Evolutionary conservation across 2,888 invertebrate genomes (phyloP).

Genomic region (Xanthorhoe spadicearia): DNA sequence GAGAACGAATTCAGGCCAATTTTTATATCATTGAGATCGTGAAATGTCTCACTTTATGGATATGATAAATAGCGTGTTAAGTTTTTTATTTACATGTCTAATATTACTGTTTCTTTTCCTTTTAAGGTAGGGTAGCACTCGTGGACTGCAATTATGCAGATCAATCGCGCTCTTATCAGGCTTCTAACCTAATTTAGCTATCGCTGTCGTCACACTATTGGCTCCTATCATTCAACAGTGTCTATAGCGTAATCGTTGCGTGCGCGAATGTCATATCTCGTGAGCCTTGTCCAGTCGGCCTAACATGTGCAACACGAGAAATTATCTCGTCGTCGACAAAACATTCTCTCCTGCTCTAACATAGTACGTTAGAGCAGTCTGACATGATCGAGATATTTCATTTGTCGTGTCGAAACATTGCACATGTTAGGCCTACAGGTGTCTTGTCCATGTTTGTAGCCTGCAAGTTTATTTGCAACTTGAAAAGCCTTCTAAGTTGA

Average conservation of each 20-base stretch:
- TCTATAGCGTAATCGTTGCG: slow-evolving; percentile 62
- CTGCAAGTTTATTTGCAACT: slow-evolving; percentile 75
- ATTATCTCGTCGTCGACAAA: no score
- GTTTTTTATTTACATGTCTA: slow-evolving; percentile 23
- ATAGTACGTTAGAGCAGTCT: no score
- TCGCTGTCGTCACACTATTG: slow-evolving; percentile 50
- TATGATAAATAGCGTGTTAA: not conserved
- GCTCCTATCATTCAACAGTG: slow-evolving; percentile 49
- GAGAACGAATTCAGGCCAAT: slow-evolving; percentile 52
- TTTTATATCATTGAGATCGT: slow-evolving; percentile 31
- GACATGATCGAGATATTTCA: no score
- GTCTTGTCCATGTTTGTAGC: slow-evolving; percentile 74
- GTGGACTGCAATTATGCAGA: slow-evolving; percentile 30
- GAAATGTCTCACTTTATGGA: slow-evolving; percentile 24
- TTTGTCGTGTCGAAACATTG: no score
- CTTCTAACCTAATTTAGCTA: slow-evolving; percentile 41
- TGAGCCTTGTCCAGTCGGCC: slow-evolving; percentile 75
- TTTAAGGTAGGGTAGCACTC: slow-evolving; percentile 10
- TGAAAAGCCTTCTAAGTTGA: slow-evolving; percentile 67
- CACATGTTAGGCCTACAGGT: no score
- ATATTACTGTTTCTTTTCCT: slow-evolving; percentile 15
- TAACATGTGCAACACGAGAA: no score
- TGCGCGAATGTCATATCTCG: slow-evolving; percentile 70
- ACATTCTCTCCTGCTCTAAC: no score
- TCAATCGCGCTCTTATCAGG: slow-evolving; percentile 27